Evolutionary conservation across 2,888 invertebrate genomes (phyloP), one percentile per base, ranked within the genome.

Genomic region (Cylindroiulus punctatus): DNA sequence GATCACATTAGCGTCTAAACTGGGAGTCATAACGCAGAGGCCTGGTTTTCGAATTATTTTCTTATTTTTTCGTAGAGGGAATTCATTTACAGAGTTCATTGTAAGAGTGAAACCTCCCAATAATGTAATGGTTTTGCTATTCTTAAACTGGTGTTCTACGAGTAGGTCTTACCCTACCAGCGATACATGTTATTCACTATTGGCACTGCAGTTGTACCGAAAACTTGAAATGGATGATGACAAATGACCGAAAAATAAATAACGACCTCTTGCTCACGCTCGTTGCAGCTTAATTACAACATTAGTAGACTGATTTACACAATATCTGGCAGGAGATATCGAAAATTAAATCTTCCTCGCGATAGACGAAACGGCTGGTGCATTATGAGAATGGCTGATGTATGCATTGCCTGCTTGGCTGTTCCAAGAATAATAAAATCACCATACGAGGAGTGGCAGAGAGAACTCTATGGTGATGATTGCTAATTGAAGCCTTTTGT

Each of bases 261-360:
- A 65, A 65, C 26, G 65, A 65, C 22, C 26, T 65, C 26, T 65
- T 65, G 26, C 26, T 65, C 10, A 10, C 22, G 26, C 26, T 65
- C 65, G 65, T 26, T 65, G 65, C 65, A 10, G 65, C 65, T 65
- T 65, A 26, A 65, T 65, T 65, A 65, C n/a, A 65, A 65, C 65
- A 26, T 65, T 65, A 65, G 65, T 26, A 8, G 65, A 26, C 65
- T 65, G 65, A 65, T 22, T 65, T 65, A 65, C 65, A 65, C 65
- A 7, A 57, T 65, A 26, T 65, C 8, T 26, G 12, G 65, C 7
- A 12, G n/a, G 19, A 65, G 65, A 26, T 65, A 10, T 52, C 52
- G 26, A 26, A 8, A 10, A n/a, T 26, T 65, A 65, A 65, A 65
- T 65, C n/a, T 26, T 26, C 10, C 26, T 26, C 1, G 65, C 65